Percentiles rank a stretch among this genome's conserved stretches.
Conservation (phyloP, 2,797 vertebrate species). For the Bovichtus diacanthus region DNA sequence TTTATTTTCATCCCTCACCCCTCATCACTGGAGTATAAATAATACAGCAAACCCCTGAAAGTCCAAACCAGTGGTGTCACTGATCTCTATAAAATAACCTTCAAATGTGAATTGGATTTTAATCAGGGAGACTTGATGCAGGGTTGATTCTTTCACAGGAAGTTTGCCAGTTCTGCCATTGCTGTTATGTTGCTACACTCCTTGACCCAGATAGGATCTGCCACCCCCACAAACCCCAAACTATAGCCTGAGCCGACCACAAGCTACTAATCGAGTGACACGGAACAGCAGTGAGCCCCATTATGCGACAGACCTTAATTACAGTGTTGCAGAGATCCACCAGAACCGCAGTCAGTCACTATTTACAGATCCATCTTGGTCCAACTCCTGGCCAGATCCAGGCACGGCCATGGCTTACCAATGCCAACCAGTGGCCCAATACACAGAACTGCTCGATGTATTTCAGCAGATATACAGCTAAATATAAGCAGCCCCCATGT, state of each 20-base stretch:
- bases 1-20: constrained; percentile 36
- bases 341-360: constrained; percentile 78
- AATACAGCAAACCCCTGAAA: constrained; percentile 19
- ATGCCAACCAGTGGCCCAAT: constrained; percentile 36
- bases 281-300: constrained; percentile 71
- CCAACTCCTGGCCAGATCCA: constrained; percentile 53
- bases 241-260: constrained; percentile 71
- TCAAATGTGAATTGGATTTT: constrained; percentile 60
- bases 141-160: constrained; percentile 40
- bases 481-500: constrained; percentile 60
- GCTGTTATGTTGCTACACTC: constrained; percentile 58
- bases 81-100: constrained; percentile 48
- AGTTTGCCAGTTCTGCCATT: constrained; percentile 49
- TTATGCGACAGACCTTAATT: constrained; percentile 83
- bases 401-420: constrained; percentile 55
- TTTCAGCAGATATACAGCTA: constrained; percentile 63
- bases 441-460: constrained; percentile 40
- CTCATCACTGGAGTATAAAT: constrained; percentile 53
- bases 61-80: constrained; percentile 27
- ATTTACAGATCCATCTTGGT: constrained; percentile 70
- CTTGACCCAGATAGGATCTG: constrained; percentile 73
- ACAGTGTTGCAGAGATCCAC: constrained; percentile 75
- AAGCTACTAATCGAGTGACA: constrained; percentile 80
- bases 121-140: constrained; percentile 51
- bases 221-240: constrained; percentile 83